These are phyloP conservation scores for Peromyscus polionotus DNA, from an alignment of 2,113 vertebrate species.

Conservation along the genomic window DNA sequence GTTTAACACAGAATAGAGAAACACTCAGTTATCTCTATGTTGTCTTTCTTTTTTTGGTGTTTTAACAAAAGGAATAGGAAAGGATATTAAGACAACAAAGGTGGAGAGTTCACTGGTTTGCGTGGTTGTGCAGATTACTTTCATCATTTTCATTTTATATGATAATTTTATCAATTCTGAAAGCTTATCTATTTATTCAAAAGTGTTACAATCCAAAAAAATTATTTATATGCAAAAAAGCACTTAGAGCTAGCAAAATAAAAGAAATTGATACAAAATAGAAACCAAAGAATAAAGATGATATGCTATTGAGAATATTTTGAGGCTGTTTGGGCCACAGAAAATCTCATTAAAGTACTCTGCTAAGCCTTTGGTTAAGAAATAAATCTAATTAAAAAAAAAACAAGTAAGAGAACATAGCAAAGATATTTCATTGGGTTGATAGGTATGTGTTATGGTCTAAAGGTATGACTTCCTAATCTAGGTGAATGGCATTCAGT, in stretches of 20 bases:
- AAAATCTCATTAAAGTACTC: neutral
- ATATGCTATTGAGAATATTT: neutral
- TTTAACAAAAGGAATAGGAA: constrained; percentile 57
- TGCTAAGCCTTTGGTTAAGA: neutral
- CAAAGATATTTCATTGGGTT: neutral
- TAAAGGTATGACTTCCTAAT: neutral
- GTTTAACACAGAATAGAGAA: constrained; percentile 15
- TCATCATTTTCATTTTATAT: neutral
- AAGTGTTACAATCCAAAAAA: neutral
- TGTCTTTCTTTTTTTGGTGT: neutral
- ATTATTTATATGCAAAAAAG: neutral
- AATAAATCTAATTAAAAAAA: neutral
- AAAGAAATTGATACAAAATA: neutral
- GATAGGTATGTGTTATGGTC: neutral
- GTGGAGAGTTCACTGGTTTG: neutral
- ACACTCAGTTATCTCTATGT: neutral
- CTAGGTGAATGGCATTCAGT: neutral
- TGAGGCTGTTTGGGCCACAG: neutral
- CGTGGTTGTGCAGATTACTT: neutral
- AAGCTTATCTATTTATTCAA: neutral
- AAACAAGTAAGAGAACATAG: neutral
- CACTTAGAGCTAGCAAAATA: neutral
- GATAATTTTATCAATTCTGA: neutral
- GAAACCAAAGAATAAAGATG: neutral
- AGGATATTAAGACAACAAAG: neutral